Evolutionary conservation across 2,113 vertebrate species (phyloP).

Genomic region (human): GRCh38 chr16:49973001-49973500

Average conservation of each 20-base stretch:
- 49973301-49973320: background rate
- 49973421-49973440: background rate
- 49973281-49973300: background rate
- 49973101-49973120: constrained; percentile 69
- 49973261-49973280: constrained; percentile 52
- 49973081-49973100: constrained; percentile 66
- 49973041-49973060: constrained; percentile 47
- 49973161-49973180: constrained; percentile 72
- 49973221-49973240: constrained; percentile 45
- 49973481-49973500: background rate
- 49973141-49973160: constrained; percentile 73
- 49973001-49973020: constrained; percentile 42
- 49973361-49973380: background rate
- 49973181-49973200: constrained; percentile 63
- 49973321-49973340: fast-evolving
- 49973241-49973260: constrained; percentile 57
- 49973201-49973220: constrained; percentile 57
- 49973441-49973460: background rate
- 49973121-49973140: constrained; percentile 68
- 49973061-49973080: constrained; percentile 46
- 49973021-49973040: constrained; percentile 7
- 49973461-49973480: background rate
- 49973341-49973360: background rate
- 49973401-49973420: background rate
- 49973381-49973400: background rate